These are phyloP conservation scores for Machaerirhynchus nigripectus DNA, from an alignment of 2,113 vertebrate species.

Conservation along the genomic window DNA sequence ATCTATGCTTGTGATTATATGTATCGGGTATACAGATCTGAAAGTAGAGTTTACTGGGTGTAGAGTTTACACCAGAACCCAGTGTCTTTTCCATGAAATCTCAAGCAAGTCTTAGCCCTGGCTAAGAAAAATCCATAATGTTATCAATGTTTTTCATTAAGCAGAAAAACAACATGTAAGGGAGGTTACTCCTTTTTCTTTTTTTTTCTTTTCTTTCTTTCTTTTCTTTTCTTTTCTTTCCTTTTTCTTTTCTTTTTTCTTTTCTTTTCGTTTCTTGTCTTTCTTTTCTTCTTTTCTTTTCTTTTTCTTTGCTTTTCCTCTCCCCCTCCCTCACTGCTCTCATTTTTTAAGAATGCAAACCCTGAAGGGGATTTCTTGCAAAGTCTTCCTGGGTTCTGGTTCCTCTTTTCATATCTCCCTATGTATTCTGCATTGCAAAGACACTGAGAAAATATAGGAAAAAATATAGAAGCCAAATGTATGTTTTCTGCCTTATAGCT, in stretches of 20 bases:
- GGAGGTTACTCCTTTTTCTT: background rate
- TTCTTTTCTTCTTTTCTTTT: too few species aligned
- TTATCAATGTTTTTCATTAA: background rate
- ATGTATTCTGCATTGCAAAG: background rate
- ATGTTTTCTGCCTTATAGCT: background rate
- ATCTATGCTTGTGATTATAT: background rate
- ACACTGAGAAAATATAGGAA: background rate
- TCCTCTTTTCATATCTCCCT: background rate
- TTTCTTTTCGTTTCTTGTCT: background rate
- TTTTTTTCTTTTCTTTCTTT: too few species aligned
- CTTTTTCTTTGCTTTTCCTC: background rate
- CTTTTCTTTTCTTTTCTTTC: too few species aligned
- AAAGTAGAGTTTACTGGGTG: background rate
- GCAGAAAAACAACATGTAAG: background rate
- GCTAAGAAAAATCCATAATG: background rate
- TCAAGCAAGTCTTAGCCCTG: background rate
- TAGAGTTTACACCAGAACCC: background rate
- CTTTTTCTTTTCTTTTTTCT: background rate
- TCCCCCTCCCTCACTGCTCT: rapidly evolving
- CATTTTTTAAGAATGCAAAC: background rate
- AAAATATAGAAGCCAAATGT: background rate
- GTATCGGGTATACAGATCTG: background rate
- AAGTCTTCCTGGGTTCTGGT: background rate
- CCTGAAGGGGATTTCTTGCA: background rate
- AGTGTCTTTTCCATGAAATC: background rate